Base-by-base conservation (phyloP, 2,113 vertebrate genomes). In the Halcyon senegalensis region DNA sequence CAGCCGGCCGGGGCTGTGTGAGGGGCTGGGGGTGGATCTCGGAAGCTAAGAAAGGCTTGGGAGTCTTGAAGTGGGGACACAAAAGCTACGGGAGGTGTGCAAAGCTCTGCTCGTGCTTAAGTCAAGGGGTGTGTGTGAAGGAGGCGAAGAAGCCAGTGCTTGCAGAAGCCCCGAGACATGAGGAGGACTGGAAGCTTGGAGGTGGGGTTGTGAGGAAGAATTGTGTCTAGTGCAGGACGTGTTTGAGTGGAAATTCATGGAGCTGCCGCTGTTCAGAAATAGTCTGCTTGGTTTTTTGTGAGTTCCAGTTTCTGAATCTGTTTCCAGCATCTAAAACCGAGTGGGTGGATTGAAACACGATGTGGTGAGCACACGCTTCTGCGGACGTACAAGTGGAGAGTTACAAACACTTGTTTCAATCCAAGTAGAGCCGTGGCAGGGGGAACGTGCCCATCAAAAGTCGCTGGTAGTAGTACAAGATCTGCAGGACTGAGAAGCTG, bases 401-500 rank as follows among this genome's bases (percentile, higher is more conserved):
- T 75, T 46, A 11, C 0, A 1, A 51, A 72, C 11, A 2, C 0
- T 5, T 46, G 17, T 27, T 90, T 62, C 55, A 31, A 0, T 43
- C 11, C 5, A 3, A 75, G 28, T 37, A 55, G 69, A 69, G 68
- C 31, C 1, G 0, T 28, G 44, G 35, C 39, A 72, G 35, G n/a
- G 39, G 35, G 33, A 37, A 31, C 25, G 24, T 39, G 17, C 28
- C 16, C 28, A 2, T 44, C 24, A 43, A 6, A 23, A 30, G 35
- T 80, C 41, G 14, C 18, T 19, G 24, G 21, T 41, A n/a, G 31
- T 16, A 30, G 10, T 21, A 7, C 4, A 27, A 4, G 43, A 43
- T 25, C 16, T 84, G 48, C 33, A 44, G 27, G 48, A 10, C 3
- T 51, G 69, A 58, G 48, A 72, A 64, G 23, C 8, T 0, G 14